phyloP scores from a whole-genome alignment of 2,113 vertebrate species.

The Atlantisia rogersi region DNA sequence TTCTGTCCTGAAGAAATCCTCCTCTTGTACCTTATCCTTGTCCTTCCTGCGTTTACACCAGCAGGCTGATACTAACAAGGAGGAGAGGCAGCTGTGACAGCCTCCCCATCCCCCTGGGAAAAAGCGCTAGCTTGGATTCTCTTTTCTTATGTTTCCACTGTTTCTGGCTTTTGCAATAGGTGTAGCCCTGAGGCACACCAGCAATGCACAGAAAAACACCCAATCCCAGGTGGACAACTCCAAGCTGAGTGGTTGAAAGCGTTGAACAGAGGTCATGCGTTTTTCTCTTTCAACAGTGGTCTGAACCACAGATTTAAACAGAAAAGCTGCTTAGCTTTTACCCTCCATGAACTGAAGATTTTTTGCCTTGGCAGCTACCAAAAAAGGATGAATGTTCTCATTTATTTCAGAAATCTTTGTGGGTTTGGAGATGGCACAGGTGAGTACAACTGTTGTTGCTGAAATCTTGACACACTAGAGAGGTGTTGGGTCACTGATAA shows the following conservation, averaged over 20 bases:
- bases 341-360: neutral
- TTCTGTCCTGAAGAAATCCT: neutral
- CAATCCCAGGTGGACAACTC: neutral
- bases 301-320: neutral
- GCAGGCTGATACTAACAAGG: neutral
- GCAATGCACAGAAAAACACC: neutral
- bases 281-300: neutral
- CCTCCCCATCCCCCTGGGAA: neutral
- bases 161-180: neutral
- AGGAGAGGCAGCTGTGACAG: neutral
- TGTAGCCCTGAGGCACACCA: neutral
- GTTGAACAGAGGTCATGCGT: neutral
- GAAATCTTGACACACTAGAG: neutral
- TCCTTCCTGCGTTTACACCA: neutral
- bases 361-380: neutral
- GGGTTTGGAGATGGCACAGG: neutral
- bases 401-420: constrained; percentile 1
- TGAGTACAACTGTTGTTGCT: neutral
- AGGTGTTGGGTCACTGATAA: neutral
- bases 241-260: neutral
- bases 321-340: neutral
- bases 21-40: neutral
- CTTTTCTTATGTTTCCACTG: neutral
- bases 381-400: neutral
- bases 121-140: neutral